Evolutionary conservation across 2,888 invertebrate genomes (phyloP).

Genomic region (Latrodectus elegans): DNA sequence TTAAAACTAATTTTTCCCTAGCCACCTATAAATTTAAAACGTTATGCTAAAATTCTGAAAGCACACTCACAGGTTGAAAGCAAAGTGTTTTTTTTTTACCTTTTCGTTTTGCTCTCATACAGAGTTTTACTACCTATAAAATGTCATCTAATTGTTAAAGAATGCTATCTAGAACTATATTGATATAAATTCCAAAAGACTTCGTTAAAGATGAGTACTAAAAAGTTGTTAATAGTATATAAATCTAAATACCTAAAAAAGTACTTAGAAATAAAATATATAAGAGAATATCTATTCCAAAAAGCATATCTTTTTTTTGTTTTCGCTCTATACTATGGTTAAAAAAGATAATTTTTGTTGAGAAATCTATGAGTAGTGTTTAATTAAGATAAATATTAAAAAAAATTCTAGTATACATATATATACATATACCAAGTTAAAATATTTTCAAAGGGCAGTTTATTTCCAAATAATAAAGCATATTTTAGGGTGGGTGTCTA

Average conservation of each 20-base stretch:
- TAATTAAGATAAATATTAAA: not conserved
- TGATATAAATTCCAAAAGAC: constrained; percentile 37
- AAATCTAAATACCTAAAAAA: constrained; percentile 41
- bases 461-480: not conserved
- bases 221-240: constrained; percentile 21
- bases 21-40: constrained; percentile 59
- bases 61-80: constrained; percentile 44
- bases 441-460: constrained; percentile 5
- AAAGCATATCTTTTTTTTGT: not conserved
- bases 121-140: constrained; percentile 60
- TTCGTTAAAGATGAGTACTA: constrained; percentile 32
- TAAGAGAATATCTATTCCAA: constrained; percentile 37
- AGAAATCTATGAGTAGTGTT: constrained; percentile 1
- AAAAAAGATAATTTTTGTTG: not conserved
- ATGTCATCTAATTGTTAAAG: constrained; percentile 56
- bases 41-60: constrained; percentile 63
- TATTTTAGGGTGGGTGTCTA: too few relatives aligned
- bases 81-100: constrained; percentile 18
- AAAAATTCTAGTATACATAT: not conserved
- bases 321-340: not conserved
- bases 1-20: constrained; percentile 62
- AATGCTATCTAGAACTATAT: constrained; percentile 50
- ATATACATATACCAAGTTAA: not conserved
- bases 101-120: constrained; percentile 40
- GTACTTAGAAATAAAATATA: constrained; percentile 39